A percentile compares a stretch with the other conserved stretches of the same genome.
Evolutionary conservation across 2,797 vertebrate species (phyloP).

Genomic region (Enteromius treurensis): DNA sequence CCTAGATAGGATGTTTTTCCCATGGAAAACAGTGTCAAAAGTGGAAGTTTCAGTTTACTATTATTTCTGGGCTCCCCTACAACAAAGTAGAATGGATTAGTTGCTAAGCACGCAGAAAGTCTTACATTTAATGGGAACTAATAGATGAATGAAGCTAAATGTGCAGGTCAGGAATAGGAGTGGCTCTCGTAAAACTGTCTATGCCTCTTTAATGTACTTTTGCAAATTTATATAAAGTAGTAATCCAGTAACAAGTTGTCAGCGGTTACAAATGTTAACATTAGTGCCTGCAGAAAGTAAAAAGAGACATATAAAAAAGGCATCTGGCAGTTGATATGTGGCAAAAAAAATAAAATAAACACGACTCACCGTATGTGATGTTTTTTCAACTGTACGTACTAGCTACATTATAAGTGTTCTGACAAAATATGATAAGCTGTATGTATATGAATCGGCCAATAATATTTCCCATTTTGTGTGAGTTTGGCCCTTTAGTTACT

Average conservation of each 20-base stretch:
- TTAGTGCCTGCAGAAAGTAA: conserved; percentile 56
- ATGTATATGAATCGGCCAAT: background rate
- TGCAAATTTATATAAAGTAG: conserved; percentile 8
- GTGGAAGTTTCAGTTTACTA: conserved; percentile 17
- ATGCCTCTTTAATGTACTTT: conserved; percentile 2
- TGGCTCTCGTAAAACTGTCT: background rate
- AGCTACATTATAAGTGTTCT: background rate
- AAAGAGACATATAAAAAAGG: conserved; percentile 19
- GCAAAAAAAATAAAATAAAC: background rate
- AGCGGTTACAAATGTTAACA: conserved; percentile 71
- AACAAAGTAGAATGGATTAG: conserved; percentile 30
- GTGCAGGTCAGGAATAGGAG: background rate
- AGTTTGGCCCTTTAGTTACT: conserved; percentile 24
- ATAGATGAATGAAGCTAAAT: conserved; percentile 17
- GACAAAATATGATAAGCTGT: background rate
- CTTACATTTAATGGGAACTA: background rate
- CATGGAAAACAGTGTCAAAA: conserved; percentile 32
- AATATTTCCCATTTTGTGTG: background rate
- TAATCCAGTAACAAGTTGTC: conserved; percentile 1
- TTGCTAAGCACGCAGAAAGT: background rate
- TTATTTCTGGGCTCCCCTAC: conserved; percentile 19
- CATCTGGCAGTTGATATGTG: background rate
- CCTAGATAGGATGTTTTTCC: conserved; percentile 32
- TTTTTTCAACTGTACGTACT: background rate
- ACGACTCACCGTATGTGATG: background rate